Conservation (phyloP, 2,797 vertebrate genomes). For the Darevskia mixta region DNA sequence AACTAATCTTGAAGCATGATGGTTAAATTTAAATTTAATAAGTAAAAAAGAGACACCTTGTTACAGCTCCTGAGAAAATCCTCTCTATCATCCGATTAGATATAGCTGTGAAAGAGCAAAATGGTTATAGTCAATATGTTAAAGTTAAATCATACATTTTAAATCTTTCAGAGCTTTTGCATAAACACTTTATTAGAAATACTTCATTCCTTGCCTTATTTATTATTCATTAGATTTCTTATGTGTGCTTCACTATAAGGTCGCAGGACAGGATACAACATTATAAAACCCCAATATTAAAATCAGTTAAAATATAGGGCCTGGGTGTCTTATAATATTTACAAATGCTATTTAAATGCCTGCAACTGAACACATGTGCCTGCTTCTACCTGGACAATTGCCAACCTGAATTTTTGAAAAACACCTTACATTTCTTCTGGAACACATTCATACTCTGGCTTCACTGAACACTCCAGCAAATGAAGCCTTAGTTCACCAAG, state of each 20-base stretch:
- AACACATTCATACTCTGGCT: not conserved
- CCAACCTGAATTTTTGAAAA: constrained; percentile 5
- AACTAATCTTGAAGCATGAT: not conserved
- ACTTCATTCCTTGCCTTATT: not conserved
- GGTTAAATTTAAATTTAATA: not conserved
- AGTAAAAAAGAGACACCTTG: constrained; percentile 79
- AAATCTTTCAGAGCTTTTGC: not conserved
- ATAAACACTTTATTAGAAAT: not conserved
- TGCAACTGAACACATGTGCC: not conserved
- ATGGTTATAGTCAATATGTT: not conserved
- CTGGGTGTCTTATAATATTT: not conserved
- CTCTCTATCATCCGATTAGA: constrained; percentile 92
- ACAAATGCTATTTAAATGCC: not conserved
- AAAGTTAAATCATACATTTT: not conserved
- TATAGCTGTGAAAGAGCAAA: constrained; percentile 82
- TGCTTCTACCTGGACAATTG: not conserved
- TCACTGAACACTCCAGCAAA: not conserved
- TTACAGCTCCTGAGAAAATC: constrained; percentile 96
- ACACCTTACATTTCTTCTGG: not conserved
- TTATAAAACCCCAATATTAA: too few species aligned
- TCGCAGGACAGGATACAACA: not conserved
- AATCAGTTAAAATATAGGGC: not conserved
- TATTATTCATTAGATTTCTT: not conserved
- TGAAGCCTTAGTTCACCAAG: not conserved
- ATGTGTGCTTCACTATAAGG: not conserved